Evolutionary conservation across 2,797 vertebrate genomes (phyloP).

Genomic region (Clarias fuscus): DNA sequence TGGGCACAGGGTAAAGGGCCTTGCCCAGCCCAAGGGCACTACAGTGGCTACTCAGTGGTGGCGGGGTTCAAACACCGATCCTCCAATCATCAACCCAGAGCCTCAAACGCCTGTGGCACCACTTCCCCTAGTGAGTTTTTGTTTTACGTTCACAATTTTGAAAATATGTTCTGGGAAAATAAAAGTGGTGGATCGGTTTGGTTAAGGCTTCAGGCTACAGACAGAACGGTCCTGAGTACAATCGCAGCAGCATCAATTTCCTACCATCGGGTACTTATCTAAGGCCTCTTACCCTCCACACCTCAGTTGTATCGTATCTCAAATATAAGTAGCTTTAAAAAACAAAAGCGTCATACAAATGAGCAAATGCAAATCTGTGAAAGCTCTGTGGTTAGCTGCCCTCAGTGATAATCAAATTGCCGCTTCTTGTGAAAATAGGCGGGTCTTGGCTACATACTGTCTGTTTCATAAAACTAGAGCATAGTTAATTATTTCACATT

Average conservation of each 20-base stretch:
- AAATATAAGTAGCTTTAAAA: background rate
- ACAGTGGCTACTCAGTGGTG: no score
- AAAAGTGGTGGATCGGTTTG: background rate
- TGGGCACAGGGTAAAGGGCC: no score
- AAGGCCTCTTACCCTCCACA: background rate
- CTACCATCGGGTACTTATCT: no score
- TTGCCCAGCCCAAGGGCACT: no score
- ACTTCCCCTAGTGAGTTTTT: background rate
- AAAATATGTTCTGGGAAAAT: background rate
- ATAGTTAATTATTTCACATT: background rate
- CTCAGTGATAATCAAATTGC: slow-evolving; percentile 4
- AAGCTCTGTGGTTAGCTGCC: background rate
- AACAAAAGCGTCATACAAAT: background rate
- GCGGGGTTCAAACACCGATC: no score
- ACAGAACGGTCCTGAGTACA: background rate
- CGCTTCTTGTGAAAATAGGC: background rate
- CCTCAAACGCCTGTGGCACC: no score
- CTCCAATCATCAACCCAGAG: no score
- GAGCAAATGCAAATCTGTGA: slow-evolving; percentile 21
- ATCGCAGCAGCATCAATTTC: background rate
- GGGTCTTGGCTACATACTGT: background rate
- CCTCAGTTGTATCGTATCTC: background rate
- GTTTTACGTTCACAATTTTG: background rate
- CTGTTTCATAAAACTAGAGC: background rate
- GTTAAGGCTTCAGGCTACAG: background rate